Base-by-base conservation (phyloP, 2,888 invertebrate species). In the Cryptocephalus primarius region DNA sequence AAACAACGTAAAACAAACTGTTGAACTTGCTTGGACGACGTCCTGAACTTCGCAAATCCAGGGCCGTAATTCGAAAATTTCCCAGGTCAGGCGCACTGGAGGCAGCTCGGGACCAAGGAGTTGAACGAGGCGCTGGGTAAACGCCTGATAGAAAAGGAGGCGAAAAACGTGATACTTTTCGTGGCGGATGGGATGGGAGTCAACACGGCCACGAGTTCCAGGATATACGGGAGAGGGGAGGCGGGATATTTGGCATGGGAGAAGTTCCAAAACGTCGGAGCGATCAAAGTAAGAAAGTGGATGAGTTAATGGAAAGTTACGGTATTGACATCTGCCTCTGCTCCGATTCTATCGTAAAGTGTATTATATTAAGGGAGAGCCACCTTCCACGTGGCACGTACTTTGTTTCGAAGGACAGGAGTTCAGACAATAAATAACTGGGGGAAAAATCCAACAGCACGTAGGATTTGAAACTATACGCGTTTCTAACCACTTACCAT, bases 161-260 rank as follows among this genome's bases (percentile, higher is more conserved):
- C 92, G 0, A 87, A 82, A 66, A 93, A 92, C 65, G 82, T 91
- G 1, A 83, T 93, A 43, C 58, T 93, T 0, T 91, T 92, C 64
- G 71, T 94, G 4, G 93, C 92, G 0, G 93, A 94, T 63, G 94
- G 93, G 3, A 90, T 93, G 91, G 91, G 91, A 0, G 77, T 85
- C 0, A 83, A 87, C 51, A 91, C 92, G 0, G 77, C 88, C 41
- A 88, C 91, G 0, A 85, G 88, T 0, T 79, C 88, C 0, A 76
- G 93, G 58, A 88, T 92, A 46, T 83, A 83, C 66, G 82, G 79
- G 43, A 82, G 79, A 34, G 84, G 85, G 0, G 91, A 91, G 64
- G 77, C 76, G 22, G 83, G 85, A 40, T 72, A 77, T 50, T 73
- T 93, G 42, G 71, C 77, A 0, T 93, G 83, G 76, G 93, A 93